Percentiles rank a stretch among this genome's conserved stretches.
Evolutionary conservation across 2,888 invertebrate genomes (phyloP).

Genomic region (Epiblema foenella): DNA sequence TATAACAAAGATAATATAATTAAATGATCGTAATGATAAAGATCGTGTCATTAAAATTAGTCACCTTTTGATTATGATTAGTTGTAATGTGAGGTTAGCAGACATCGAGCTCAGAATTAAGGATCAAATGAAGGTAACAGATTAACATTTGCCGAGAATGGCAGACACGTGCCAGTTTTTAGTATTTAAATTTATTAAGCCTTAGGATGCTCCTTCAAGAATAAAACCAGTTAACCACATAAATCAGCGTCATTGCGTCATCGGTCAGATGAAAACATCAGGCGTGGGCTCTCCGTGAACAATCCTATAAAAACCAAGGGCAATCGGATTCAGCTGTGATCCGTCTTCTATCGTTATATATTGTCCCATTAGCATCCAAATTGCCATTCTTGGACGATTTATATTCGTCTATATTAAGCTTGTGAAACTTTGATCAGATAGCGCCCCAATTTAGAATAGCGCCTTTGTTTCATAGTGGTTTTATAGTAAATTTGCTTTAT

Average conservation of each 20-base stretch:
- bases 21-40: neutral
- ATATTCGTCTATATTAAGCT: slow-evolving; percentile 42
- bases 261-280: slow-evolving; percentile 59
- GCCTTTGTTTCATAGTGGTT: slow-evolving; percentile 42
- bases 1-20: too few species aligned
- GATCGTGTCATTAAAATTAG: neutral
- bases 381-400: slow-evolving; percentile 48
- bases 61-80: neutral
- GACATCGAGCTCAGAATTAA: neutral
- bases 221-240: slow-evolving; percentile 62
- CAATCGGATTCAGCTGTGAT: slow-evolving; percentile 53
- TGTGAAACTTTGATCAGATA: slow-evolving; percentile 44
- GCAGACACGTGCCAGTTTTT: slow-evolving; percentile 7
- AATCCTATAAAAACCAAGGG: slow-evolving; percentile 76
- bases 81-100: neutral
- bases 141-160: slow-evolving; percentile 5
- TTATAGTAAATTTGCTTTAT: slow-evolving; percentile 37
- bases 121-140: slow-evolving; percentile 9
- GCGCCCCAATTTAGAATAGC: slow-evolving; percentile 40
- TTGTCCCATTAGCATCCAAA: slow-evolving; percentile 60
- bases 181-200: slow-evolving; percentile 34
- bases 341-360: slow-evolving; percentile 59
- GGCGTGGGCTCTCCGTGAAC: slow-evolving; percentile 67
- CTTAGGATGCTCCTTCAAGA: slow-evolving; percentile 54
- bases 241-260: slow-evolving; percentile 66